These are phyloP conservation scores for Pachyrhynchus sulphureomaculatus DNA, from an alignment of 1,140 invertebrate genomes.

Conservation along the genomic window DNA sequence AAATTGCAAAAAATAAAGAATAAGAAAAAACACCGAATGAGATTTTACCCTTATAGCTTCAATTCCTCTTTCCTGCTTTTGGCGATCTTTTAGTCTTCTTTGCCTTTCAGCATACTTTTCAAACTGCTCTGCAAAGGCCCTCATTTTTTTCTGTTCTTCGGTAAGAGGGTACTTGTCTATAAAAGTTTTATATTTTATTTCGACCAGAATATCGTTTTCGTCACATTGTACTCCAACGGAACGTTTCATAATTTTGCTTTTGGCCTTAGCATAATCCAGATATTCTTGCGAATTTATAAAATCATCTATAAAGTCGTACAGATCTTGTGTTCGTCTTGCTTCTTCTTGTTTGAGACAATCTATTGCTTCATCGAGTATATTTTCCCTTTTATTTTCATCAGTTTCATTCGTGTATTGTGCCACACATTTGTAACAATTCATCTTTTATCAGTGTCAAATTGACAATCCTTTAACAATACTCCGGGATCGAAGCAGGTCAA, in stretches of 20 bases:
- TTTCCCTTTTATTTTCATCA: constrained; percentile 6
- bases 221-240: constrained; percentile 12
- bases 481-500: no score
- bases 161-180: constrained; percentile 23
- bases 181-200: neutral
- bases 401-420: constrained; percentile 1
- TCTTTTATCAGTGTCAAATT: neutral
- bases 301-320: constrained; percentile 31
- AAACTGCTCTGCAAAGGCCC: constrained; percentile 24
- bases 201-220: constrained; percentile 18
- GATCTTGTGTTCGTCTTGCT: constrained; percentile 6
- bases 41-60: constrained; percentile 15
- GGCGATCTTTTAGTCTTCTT: constrained; percentile 1
- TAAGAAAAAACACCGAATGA: neutral
- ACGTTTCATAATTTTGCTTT: constrained; percentile 21
- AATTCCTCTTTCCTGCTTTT: constrained; percentile 20
- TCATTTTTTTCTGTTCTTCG: constrained; percentile 24
- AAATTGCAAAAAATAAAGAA: neutral
- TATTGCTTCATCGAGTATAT: constrained; percentile 11
- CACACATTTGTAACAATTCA: neutral
- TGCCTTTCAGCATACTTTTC: constrained; percentile 25
- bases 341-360: constrained; percentile 11
- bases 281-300: constrained; percentile 35
- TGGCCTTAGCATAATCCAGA: constrained; percentile 13
- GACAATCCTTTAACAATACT: no score